phyloP scores from a whole-genome alignment of 2,113 vertebrate genomes.

The Cinclus cinclus region DNA sequence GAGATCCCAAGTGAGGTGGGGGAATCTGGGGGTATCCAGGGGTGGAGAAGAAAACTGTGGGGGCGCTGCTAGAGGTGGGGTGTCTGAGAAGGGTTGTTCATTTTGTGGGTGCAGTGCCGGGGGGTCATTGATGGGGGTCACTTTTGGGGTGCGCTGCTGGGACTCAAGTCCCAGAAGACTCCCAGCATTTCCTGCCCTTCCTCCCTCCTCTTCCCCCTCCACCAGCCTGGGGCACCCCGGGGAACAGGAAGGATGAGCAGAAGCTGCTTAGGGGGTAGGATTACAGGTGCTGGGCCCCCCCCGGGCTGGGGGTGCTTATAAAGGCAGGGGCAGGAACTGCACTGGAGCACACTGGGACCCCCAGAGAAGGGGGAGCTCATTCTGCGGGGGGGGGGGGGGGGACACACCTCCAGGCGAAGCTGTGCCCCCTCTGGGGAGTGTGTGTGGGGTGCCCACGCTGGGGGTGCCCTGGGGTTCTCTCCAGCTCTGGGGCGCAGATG shows the following conservation, averaged over 20 bases:
- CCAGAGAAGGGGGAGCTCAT: not conserved
- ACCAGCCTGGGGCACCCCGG: not conserved
- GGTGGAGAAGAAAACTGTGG: too few relatives aligned
- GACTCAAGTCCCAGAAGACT: not conserved
- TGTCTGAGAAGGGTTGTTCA: not conserved
- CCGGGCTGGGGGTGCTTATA: not conserved
- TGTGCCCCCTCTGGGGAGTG: not conserved
- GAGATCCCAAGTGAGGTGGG: not conserved
- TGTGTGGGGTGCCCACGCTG: not conserved
- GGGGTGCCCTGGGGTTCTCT: not conserved
- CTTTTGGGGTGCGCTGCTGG: not conserved
- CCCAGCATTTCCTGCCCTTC: not conserved
- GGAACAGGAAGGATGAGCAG: not conserved
- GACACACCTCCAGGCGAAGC: not conserved
- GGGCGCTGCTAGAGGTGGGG: not conserved
- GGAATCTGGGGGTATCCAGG: not conserved
- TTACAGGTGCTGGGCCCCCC: not conserved
- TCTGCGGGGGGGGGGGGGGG: accelerated
- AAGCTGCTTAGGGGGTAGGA: not conserved
- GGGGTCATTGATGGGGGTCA: too few relatives aligned
- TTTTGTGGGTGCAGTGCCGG: not conserved
- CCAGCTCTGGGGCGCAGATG: not conserved
- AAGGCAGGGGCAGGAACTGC: accelerated
- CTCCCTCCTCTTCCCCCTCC: not conserved
- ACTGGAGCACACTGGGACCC: not conserved